phyloP scores from a whole-genome alignment of 2,113 vertebrate genomes.

The Coptodon rendalli region DNA sequence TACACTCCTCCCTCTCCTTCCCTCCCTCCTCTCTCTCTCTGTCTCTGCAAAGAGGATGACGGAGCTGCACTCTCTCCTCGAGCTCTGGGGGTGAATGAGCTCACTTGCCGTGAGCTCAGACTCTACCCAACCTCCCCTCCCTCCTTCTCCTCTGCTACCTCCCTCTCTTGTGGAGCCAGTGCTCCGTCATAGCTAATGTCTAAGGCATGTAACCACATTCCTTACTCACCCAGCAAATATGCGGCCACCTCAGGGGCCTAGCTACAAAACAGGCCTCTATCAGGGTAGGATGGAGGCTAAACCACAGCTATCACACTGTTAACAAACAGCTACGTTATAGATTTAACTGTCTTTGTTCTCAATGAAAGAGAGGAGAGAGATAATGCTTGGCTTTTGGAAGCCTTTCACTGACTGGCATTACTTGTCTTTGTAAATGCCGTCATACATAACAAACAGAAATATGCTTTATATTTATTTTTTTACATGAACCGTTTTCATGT shows the following conservation, averaged over 20 bases:
- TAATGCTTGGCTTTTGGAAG: background rate
- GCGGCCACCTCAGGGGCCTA: slow-evolving; percentile 75
- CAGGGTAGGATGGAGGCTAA: slow-evolving; percentile 7
- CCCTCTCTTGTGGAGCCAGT: slow-evolving; percentile 66
- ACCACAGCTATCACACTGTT: background rate
- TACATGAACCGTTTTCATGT: background rate
- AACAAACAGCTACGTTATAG: background rate
- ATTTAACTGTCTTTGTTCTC: background rate
- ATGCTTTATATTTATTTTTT: background rate
- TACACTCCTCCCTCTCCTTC: slow-evolving; percentile 56
- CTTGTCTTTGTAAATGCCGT: background rate
- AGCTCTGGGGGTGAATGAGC: slow-evolving; percentile 72
- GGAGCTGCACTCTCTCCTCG: slow-evolving; percentile 55
- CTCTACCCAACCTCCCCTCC: slow-evolving; percentile 27
- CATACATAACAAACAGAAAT: background rate
- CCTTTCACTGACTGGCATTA: background rate
- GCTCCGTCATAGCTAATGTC: slow-evolving; percentile 80
- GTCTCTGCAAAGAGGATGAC: slow-evolving; percentile 56
- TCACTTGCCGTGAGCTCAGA: slow-evolving; percentile 68
- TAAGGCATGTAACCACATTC: slow-evolving; percentile 85
- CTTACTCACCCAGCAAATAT: slow-evolving; percentile 90
- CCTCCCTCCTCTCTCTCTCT: slow-evolving; percentile 29
- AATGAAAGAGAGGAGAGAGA: background rate
- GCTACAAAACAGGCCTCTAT: slow-evolving; percentile 43
- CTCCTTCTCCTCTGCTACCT: slow-evolving; percentile 30